Percentiles rank a stretch among this genome's conserved stretches.
These are phyloP conservation scores for Peromyscus attwateri DNA, from an alignment of 2,797 vertebrate genomes.

Conservation along the genomic window DNA sequence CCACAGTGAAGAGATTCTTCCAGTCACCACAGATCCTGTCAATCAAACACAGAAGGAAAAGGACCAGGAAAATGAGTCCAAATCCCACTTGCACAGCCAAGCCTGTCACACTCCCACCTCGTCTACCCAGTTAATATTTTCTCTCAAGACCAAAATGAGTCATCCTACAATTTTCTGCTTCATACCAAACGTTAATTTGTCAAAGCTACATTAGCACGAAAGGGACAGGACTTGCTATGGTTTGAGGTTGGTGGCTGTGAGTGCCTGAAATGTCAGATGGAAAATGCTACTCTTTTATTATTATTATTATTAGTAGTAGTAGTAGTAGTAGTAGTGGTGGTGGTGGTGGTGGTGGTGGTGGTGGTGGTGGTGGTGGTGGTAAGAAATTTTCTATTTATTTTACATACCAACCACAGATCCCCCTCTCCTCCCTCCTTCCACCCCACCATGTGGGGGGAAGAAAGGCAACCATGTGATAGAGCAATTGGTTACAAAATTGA, in stretches of 20 bases:
- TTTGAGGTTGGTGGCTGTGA: not conserved
- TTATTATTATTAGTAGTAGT: too few relatives aligned
- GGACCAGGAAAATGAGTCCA: not conserved
- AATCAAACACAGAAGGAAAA: not conserved
- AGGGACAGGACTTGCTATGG: too few relatives aligned
- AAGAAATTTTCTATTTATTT: not conserved
- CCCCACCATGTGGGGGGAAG: not conserved
- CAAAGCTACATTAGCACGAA: not conserved
- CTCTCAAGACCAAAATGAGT: not conserved
- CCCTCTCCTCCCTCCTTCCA: too few relatives aligned
- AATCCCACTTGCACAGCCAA: not conserved
- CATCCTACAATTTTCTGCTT: not conserved
- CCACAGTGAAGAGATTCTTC: not conserved
- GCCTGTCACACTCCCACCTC: too few relatives aligned
- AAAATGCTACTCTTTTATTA: not conserved
- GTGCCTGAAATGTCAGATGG: too few relatives aligned
- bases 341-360: too few relatives aligned
- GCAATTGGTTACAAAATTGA: too few relatives aligned
- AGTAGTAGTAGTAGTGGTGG: too few relatives aligned
- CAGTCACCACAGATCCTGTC: not conserved
- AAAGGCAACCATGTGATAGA: not conserved
- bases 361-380: too few relatives aligned
- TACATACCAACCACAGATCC: too few relatives aligned
- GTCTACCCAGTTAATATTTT: not conserved
- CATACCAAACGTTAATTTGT: too few relatives aligned